Evolutionary conservation across 2,888 invertebrate genomes (phyloP).

Genomic region (Amphipyra berbera): DNA sequence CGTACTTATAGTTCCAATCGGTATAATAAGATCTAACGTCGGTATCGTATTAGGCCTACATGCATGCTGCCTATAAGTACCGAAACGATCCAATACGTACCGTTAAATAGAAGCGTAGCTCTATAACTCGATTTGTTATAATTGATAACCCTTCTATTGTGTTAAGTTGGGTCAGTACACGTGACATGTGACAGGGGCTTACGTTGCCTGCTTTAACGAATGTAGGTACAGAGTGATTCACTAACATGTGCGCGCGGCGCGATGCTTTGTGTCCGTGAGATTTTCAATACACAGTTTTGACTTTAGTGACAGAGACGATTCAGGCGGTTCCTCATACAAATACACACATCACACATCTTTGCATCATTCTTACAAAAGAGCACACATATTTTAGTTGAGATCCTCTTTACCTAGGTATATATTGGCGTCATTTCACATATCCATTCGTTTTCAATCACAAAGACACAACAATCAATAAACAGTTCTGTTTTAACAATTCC

Average conservation of each 20-base stretch:
- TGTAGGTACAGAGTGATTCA: too few relatives aligned
- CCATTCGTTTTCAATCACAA: slow-evolving; percentile 15
- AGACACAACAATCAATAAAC: slow-evolving; percentile 30
- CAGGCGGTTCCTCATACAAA: too few relatives aligned
- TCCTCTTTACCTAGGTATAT: background rate
- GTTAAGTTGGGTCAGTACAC: slow-evolving; percentile 29
- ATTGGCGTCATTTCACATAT: slow-evolving; percentile 3
- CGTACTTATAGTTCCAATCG: too few relatives aligned
- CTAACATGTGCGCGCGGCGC: too few relatives aligned
- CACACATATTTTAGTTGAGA: too few relatives aligned
- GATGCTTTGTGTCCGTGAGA: too few relatives aligned
- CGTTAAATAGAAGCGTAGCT: slow-evolving; percentile 2
- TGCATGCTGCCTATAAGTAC: background rate
- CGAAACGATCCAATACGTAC: background rate
- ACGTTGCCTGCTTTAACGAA: slow-evolving; percentile 8
- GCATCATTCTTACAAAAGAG: too few relatives aligned
- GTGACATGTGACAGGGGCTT: slow-evolving; percentile 25
- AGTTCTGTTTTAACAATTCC: slow-evolving; percentile 33
- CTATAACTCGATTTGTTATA: slow-evolving; percentile 37
- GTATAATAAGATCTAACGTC: background rate
- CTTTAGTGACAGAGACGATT: too few relatives aligned
- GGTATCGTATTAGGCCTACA: background rate
- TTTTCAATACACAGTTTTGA: too few relatives aligned
- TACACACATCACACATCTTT: too few relatives aligned
- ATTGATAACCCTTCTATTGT: slow-evolving; percentile 29